Percentiles rank a stretch among this genome's conserved stretches.
These are phyloP conservation scores for Saguinus imperator DNA, from an alignment of 2,113 vertebrate genomes.

Conservation along the genomic window DNA sequence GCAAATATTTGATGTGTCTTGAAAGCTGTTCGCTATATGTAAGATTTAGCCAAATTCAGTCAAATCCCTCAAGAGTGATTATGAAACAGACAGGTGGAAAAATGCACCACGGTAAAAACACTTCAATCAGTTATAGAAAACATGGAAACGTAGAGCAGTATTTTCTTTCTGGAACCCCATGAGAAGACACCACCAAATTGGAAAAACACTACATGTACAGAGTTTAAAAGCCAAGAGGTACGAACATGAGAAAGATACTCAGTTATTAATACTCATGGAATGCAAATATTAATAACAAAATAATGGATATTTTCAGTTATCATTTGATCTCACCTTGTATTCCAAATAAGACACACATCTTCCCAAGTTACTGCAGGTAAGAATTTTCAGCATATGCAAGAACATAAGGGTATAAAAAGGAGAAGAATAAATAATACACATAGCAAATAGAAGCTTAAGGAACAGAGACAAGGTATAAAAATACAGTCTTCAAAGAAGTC, in stretches of 20 bases:
- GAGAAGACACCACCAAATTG: background rate
- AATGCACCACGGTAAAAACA: background rate
- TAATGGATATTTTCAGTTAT: background rate
- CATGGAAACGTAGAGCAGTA: background rate
- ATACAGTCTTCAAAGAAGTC: background rate
- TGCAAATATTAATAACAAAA: background rate
- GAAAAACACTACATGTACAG: background rate
- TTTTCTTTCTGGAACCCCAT: background rate
- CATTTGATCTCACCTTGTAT: background rate
- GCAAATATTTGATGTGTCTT: background rate
- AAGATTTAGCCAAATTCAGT: background rate
- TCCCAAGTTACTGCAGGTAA: background rate
- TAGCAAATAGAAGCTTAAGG: background rate
- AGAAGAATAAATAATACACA: background rate
- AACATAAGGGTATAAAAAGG: background rate
- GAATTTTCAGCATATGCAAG: background rate
- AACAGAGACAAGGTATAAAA: background rate
- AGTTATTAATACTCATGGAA: background rate
- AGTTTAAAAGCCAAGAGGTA: background rate
- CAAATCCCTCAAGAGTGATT: background rate
- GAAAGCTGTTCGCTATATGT: background rate
- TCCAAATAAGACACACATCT: background rate
- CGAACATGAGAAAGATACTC: background rate
- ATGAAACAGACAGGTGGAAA: background rate
- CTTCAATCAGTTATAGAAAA: background rate